Conservation (phyloP, 2,888 invertebrate species). For the Nasonia oneida region DNA sequence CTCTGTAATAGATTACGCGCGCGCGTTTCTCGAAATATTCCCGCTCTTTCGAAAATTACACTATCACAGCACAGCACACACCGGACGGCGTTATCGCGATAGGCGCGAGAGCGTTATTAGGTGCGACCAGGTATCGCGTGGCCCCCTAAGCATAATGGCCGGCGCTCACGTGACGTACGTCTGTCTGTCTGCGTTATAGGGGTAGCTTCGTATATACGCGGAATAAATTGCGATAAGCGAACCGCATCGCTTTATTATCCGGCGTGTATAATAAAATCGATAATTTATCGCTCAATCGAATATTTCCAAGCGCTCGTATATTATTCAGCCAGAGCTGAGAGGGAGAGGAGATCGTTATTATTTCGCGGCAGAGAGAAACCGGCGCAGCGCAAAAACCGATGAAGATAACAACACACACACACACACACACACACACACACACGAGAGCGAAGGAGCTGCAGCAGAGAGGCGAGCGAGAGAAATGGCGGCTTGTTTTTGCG, state of each 20-base stretch:
- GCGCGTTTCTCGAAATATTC: background rate
- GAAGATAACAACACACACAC: constrained; percentile 46
- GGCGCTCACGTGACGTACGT: constrained; percentile 70
- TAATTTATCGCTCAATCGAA: constrained; percentile 55
- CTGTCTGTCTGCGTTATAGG: constrained; percentile 34
- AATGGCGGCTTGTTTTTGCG: constrained; percentile 4
- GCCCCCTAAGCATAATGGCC: constrained; percentile 69
- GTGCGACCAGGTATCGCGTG: constrained; percentile 72
- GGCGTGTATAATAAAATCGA: constrained; percentile 39
- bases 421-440: background rate
- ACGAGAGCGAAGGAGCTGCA: constrained; percentile 10
- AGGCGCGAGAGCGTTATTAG: constrained; percentile 74
- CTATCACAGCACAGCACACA: background rate
- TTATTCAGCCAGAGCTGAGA: constrained; percentile 7
- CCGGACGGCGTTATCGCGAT: constrained; percentile 25
- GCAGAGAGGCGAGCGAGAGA: constrained; percentile 30
- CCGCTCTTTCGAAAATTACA: constrained; percentile 28
- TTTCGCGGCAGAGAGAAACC: background rate
- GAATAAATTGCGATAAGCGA: constrained; percentile 59
- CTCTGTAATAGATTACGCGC: background rate
- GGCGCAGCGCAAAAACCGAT: constrained; percentile 42
- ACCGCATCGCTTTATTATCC: constrained; percentile 61
- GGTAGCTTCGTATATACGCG: constrained; percentile 2
- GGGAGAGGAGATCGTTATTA: constrained; percentile 22
- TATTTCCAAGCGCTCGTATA: background rate